These are phyloP conservation scores for Stichodactyla mertensii DNA, from an alignment of 64 coral and sea anemone species.

Conservation along the genomic window DNA sequence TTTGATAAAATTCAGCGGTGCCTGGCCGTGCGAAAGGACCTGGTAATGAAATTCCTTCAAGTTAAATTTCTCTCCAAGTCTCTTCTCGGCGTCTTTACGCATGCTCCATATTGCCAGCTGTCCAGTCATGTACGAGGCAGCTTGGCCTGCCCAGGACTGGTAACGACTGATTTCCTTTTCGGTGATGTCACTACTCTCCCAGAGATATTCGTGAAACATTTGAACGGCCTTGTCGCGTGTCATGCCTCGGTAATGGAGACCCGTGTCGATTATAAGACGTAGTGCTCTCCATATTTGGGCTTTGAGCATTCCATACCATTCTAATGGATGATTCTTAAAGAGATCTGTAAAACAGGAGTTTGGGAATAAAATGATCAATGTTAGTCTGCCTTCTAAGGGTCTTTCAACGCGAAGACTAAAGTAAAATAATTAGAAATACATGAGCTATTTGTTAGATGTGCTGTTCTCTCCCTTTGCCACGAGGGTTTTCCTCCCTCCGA, in stretches of 20 bases:
- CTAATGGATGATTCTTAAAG: slow-evolving; percentile 26
- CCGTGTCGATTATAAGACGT: slow-evolving; percentile 41
- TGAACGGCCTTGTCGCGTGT: slow-evolving; percentile 36
- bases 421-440: no score
- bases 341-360: slow-evolving; percentile 12
- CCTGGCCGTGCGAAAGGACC: slow-evolving; percentile 30
- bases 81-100: slow-evolving; percentile 30
- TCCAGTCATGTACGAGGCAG: slow-evolving; percentile 50
- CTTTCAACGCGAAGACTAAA: no score
- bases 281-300: slow-evolving; percentile 52
- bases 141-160: slow-evolving; percentile 49
- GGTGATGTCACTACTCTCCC: slow-evolving; percentile 39
- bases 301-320: slow-evolving; percentile 29
- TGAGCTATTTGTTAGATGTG: no score
- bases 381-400: no score
- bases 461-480: no score
- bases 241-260: slow-evolving; percentile 49
- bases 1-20: slow-evolving; percentile 34
- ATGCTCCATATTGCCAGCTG: slow-evolving; percentile 43
- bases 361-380: no score
- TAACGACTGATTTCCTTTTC: slow-evolving; percentile 41
- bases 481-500: no score
- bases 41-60: slow-evolving; percentile 59
- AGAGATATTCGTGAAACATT: slow-evolving; percentile 41
- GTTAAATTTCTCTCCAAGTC: slow-evolving; percentile 27